phyloP scores from a whole-genome alignment of 2,888 invertebrate species.

The Rhingia rostrata region DNA sequence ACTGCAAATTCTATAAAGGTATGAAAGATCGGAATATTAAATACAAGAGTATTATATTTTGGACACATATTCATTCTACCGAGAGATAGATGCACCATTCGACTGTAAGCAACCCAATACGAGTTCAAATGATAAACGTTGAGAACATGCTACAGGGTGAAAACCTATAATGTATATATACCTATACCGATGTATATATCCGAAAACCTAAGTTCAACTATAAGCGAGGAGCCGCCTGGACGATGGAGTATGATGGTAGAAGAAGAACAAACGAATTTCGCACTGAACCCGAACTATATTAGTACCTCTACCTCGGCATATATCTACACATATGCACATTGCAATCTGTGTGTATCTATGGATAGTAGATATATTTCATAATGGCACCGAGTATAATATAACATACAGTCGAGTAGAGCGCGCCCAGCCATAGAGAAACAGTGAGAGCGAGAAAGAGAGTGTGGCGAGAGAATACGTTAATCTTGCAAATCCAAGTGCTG shows the following conservation, averaged over 20 bases:
- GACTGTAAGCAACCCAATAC: conserved; percentile 21
- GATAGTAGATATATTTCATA: conserved; percentile 69
- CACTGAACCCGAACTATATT: conserved; percentile 71
- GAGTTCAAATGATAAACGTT: conserved; percentile 50
- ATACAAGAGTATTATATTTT: conserved; percentile 73
- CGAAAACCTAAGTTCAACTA: conserved; percentile 35
- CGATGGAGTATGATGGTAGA: conserved; percentile 1
- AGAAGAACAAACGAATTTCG: conserved; percentile 69
- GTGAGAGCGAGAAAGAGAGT: conserved; percentile 19
- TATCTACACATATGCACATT: conserved; percentile 27
- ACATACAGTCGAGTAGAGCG: conserved; percentile 48
- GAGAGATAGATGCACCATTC: conserved; percentile 46
- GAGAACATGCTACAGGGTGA: conserved; percentile 46
- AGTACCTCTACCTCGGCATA: conserved; percentile 50
- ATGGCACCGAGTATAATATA: conserved; percentile 68
- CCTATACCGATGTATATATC: neutral
- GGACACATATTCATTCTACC: conserved; percentile 56
- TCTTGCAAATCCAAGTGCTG: conserved; percentile 83
- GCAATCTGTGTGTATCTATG: conserved; percentile 68
- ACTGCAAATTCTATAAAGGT: conserved; percentile 71
- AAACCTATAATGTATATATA: conserved; percentile 25
- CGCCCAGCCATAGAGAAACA: conserved; percentile 21
- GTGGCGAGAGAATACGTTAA: conserved; percentile 79
- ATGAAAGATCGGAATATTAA: conserved; percentile 74
- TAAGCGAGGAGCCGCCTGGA: conserved; percentile 16